Conservation (phyloP, 2,113 vertebrate genomes). For the Cyphomyrus discorhynchus region DNA sequence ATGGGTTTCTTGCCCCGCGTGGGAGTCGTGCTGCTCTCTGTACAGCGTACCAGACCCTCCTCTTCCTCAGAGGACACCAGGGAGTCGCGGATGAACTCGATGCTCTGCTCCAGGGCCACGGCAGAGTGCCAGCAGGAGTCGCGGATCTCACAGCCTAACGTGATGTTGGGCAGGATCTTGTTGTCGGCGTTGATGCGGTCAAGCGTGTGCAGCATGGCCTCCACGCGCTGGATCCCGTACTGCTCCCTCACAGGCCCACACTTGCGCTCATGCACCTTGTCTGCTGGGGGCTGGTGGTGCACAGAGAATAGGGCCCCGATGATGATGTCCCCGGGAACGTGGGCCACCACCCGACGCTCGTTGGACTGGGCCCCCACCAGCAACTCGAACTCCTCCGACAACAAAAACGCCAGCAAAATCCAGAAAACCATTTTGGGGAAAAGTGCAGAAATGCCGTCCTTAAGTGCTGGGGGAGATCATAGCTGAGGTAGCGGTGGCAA, state of each 20-base stretch:
- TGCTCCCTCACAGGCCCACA: slow-evolving; percentile 93
- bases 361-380: slow-evolving; percentile 70
- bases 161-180: slow-evolving; percentile 84
- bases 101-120: slow-evolving; percentile 95
- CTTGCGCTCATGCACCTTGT: slow-evolving; percentile 96
- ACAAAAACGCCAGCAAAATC: slow-evolving; percentile 64
- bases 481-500: slow-evolving; percentile 33
- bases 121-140: slow-evolving; percentile 98
- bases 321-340: slow-evolving; percentile 90
- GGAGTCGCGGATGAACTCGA: slow-evolving; percentile 96
- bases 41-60: slow-evolving; percentile 70
- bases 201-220: slow-evolving; percentile 92
- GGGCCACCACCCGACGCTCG: slow-evolving; percentile 87
- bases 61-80: slow-evolving; percentile 87
- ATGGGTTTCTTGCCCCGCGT: slow-evolving; percentile 92
- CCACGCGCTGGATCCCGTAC: slow-evolving; percentile 96
- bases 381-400: slow-evolving; percentile 54
- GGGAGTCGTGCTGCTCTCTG: slow-evolving; percentile 77
- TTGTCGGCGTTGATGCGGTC: slow-evolving; percentile 90
- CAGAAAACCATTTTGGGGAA: slow-evolving; percentile 71
- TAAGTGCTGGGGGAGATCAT: slow-evolving; percentile 63
- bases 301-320: slow-evolving; percentile 96
- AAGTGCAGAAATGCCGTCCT: slow-evolving; percentile 38
- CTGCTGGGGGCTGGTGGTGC: slow-evolving; percentile 92
- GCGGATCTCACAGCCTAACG: slow-evolving; percentile 89